Conservation (phyloP, 2,888 invertebrate genomes). For the Drosophila acutilabella region DNA sequence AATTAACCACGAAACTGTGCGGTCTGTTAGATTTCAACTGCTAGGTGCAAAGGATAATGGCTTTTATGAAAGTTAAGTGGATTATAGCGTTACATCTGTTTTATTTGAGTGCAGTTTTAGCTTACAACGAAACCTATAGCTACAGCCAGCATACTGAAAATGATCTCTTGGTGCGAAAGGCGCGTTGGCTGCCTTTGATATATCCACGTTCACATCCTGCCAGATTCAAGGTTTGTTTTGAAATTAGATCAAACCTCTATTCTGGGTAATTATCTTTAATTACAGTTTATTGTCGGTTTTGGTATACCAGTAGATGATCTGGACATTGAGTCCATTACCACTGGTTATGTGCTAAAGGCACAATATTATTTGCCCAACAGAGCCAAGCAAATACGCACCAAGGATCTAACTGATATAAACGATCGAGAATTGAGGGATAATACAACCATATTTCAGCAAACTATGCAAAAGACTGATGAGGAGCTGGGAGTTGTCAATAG, state of each 20-base stretch:
- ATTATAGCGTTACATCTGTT: slow-evolving; percentile 2
- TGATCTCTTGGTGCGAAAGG: slow-evolving; percentile 59
- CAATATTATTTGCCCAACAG: slow-evolving; percentile 62
- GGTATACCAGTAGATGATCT: slow-evolving; percentile 51
- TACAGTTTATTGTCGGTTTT: slow-evolving; percentile 55
- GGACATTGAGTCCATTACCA: slow-evolving; percentile 51
- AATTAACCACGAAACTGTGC: slow-evolving; percentile 20
- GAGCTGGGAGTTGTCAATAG: slow-evolving; percentile 38
- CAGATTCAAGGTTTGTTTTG: slow-evolving; percentile 50
- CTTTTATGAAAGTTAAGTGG: background rate
- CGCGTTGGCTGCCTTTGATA: slow-evolving; percentile 53
- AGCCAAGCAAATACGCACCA: slow-evolving; percentile 53
- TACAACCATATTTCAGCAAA: slow-evolving; percentile 57
- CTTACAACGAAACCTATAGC: slow-evolving; percentile 17
- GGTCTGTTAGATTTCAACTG: slow-evolving; percentile 20
- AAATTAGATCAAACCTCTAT: background rate
- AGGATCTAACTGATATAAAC: slow-evolving; percentile 48
- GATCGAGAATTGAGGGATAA: slow-evolving; percentile 37
- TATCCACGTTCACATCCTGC: slow-evolving; percentile 58
- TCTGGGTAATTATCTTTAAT: background rate
- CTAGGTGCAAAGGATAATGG: slow-evolving; percentile 18
- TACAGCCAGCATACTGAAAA: slow-evolving; percentile 28
- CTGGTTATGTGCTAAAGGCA: slow-evolving; percentile 73
- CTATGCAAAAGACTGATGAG: slow-evolving; percentile 38
- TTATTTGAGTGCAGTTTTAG: background rate